Percentiles rank a stretch among this genome's conserved stretches.
Evolutionary conservation across 1,140 invertebrate species (phyloP).

Genomic region (Drosophila baimaii): DNA sequence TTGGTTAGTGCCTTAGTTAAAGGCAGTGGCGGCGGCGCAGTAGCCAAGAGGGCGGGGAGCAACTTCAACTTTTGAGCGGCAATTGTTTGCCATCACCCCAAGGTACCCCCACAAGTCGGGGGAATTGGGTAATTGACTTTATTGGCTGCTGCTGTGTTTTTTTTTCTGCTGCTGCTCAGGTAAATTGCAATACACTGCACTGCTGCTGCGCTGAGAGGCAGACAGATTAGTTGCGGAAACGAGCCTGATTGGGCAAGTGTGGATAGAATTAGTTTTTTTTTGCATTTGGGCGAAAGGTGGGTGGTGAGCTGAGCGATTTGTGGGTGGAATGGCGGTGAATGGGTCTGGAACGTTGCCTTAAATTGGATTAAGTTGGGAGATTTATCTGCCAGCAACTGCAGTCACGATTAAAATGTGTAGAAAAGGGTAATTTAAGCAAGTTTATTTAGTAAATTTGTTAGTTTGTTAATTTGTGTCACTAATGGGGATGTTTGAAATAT

Average conservation of each 20-base stretch:
- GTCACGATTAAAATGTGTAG: not conserved
- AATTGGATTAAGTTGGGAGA: constrained; percentile 11
- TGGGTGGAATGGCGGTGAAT: constrained; percentile 36
- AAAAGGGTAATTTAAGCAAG: not conserved
- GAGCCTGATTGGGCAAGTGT: constrained; percentile 47
- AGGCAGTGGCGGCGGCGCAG: constrained; percentile 30
- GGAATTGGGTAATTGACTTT: constrained; percentile 70
- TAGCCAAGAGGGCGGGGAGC: constrained; percentile 47
- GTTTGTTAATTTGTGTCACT: not conserved
- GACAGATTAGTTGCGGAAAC: constrained; percentile 49
- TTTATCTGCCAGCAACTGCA: not conserved
- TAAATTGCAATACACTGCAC: constrained; percentile 44
- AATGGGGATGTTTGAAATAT: not conserved
- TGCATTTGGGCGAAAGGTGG: constrained; percentile 32
- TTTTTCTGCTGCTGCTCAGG: constrained; percentile 19
- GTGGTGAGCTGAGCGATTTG: constrained; percentile 12
- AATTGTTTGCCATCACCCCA: constrained; percentile 66
- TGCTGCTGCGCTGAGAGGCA: not conserved
- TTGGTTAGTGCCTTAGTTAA: constrained; percentile 8
- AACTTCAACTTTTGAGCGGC: constrained; percentile 68
- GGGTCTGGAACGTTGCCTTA: not conserved
- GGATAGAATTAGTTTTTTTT: constrained; percentile 39
- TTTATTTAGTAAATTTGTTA: no score
- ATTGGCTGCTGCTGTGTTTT: constrained; percentile 19
- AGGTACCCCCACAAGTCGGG: constrained; percentile 41